A percentile compares a stretch with the other conserved stretches of the same genome.
Evolutionary conservation across 2,113 vertebrate species (phyloP).

Genomic region (Melanerpes formicivorus): DNA sequence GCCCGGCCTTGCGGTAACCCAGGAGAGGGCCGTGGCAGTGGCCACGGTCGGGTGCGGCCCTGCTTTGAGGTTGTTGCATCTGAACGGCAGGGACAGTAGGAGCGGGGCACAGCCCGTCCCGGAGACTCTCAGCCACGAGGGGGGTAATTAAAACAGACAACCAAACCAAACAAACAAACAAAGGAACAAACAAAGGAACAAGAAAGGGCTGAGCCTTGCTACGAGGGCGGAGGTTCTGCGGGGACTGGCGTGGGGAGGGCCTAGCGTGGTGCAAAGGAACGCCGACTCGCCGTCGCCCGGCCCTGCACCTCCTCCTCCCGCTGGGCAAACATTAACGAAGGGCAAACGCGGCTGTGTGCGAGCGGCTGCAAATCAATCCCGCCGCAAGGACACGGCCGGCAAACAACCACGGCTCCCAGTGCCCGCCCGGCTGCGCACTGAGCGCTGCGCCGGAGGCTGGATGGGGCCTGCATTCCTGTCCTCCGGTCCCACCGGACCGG

Average conservation of each 20-base stretch:
- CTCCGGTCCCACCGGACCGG: neutral
- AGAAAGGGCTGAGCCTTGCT: neutral
- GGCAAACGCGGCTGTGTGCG: conserved; percentile 75
- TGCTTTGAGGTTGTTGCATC: neutral
- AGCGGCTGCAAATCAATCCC: conserved; percentile 85
- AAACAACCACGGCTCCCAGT: conserved; percentile 71
- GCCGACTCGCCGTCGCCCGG: neutral
- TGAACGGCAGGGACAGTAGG: neutral
- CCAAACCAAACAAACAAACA: conserved; percentile 52
- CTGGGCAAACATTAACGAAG: conserved; percentile 91
- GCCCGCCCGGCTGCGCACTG: neutral
- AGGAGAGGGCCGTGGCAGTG: no score
- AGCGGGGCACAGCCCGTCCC: neutral
- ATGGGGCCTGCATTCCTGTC: neutral
- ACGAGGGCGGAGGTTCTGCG: neutral
- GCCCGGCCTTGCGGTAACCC: neutral
- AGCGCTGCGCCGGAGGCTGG: neutral
- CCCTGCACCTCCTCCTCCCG: conserved; percentile 62
- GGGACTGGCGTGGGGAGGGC: neutral
- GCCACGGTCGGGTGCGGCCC: neutral
- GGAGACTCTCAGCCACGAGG: neutral
- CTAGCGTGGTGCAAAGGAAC: neutral
- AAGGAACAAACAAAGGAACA: neutral
- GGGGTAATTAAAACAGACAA: conserved; percentile 42
- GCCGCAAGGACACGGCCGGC: conserved; percentile 83